Base-by-base conservation (phyloP, 2,888 invertebrate species). In the Alviniconcha strummeri region DNA sequence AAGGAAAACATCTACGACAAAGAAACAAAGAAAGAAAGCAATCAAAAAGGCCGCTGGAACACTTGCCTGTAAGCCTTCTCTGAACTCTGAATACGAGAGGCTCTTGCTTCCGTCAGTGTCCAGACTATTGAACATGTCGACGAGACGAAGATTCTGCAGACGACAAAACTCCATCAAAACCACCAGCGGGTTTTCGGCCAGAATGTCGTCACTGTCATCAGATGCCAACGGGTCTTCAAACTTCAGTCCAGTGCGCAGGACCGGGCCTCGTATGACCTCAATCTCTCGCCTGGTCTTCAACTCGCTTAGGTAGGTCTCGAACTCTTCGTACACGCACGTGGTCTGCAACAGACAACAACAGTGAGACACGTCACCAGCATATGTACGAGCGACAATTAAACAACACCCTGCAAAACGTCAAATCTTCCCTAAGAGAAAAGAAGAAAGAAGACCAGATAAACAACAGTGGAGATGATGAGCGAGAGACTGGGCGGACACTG, bases 121-220 rank as follows among this genome's bases (percentile, higher is more conserved):
- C 36, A 88, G 72, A 5, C 69, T 77, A 52, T 84, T 84, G 80
- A 88, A 88, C 80, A 88, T 85, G 81, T 88, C 88, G 11, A 88
- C 83, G n/a, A 88, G 80, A 13, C 88, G 71, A 72, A 88, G 83
- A 83, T 87, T 88, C 74, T 85, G 83, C 80, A 84, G 85, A 36
- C 86, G 79, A 83, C 86, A 85, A 78, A 82, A 88, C 78, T 88
- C 88, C 86, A 88, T 87, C 13, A 88, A 81, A 54, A 88, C 83
- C 52, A 85, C 83, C 74, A 85, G 67, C 0, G 86, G 86, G 71
- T 86, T 81, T 72, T 85, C 84, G 13, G 71, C 19, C 84, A 84
- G 76, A 0, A 82, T 9, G 36, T 75, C 77, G 4, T 69, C 74
- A 6, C 64, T 69, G 5, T 36, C 81, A 36, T 85, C 81, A 57